Base-by-base conservation (phyloP, 2,113 vertebrate genomes). In the Oxyruncus cristatus region DNA sequence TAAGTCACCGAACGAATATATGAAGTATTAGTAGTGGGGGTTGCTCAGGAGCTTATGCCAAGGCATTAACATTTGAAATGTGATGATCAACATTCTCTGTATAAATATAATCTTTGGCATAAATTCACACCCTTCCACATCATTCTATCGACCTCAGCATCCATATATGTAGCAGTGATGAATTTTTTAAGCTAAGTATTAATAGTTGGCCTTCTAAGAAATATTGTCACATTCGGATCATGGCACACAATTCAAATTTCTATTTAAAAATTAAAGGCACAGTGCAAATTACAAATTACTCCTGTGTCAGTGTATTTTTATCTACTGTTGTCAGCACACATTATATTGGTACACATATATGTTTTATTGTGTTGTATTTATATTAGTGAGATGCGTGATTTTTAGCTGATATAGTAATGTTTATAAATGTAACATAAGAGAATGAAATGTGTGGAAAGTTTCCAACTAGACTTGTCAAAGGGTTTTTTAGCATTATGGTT, bases 1-100 rank as follows among this genome's bases (percentile, higher is more conserved):
- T 75, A 71, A 90, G 42, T 92, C 80, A 88, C 89, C 88, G 75
- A 94, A 92, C 80, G 94, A 96, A 95, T 75, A 88, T 35, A 96
- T 92, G 22, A 94, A 88, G 67, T 53, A 97, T 93, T 70, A 88
- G 49, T 81, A 86, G 73, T 42, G 76, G 67, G 24, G 33, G 30
- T 44, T 93, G 35, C 67, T 95, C 71, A 85, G 65, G 53, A 85
- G 42, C 39, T 94, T 56, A 85, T 78, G 95, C 63, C 91, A 95
- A 88, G 70, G 37, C 58, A 96, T 83, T 96, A 95, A 86, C 80
- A 75, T 73, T 82, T 91, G 85, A 72, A 83, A 91, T 71, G 68
- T 86, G 61, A 93, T 52, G 50, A 89, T 88, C 71, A 80, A 91
- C 12, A 84, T 93, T 44, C 73, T 88, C 22, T 56, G 11, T n/a